phyloP scores from a whole-genome alignment of 2,888 invertebrate genomes.

The Cheilosia grossa region DNA sequence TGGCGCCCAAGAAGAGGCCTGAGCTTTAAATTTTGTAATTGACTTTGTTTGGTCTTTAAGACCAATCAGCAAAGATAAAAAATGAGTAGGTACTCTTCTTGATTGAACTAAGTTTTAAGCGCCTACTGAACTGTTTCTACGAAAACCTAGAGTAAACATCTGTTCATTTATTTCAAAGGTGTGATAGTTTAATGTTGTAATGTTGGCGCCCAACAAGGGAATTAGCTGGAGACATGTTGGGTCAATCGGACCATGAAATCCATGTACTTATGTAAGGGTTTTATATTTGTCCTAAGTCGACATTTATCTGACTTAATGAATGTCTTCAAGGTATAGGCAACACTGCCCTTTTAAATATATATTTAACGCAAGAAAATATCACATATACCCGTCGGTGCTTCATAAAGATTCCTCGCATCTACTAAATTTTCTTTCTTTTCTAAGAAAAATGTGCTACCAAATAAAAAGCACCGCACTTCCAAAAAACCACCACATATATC shows the following conservation, averaged over 20 bases:
- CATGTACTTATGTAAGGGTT: not conserved
- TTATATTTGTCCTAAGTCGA: not conserved
- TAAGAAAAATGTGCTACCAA: too few species aligned
- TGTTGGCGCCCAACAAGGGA: not conserved
- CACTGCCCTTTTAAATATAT: too few species aligned
- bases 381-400: not conserved
- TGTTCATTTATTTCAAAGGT: too few species aligned
- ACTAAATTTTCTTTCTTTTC: not conserved
- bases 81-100: too few species aligned
- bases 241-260: too few species aligned
- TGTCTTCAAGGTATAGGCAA: not conserved
- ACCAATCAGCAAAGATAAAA: too few species aligned
- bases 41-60: too few species aligned
- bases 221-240: not conserved
- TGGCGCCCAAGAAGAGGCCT: too few species aligned
- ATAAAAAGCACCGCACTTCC: not conserved
- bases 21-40: too few species aligned
- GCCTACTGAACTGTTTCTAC: too few species aligned
- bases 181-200: not conserved
- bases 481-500: not conserved
- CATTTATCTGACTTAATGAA: not conserved
- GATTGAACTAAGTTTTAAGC: too few species aligned
- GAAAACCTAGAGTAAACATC: too few species aligned
- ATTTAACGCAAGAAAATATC: not conserved
- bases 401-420: not conserved